phyloP scores from a whole-genome alignment of 2,113 vertebrate genomes.

The Chlorodrepanis virens region DNA sequence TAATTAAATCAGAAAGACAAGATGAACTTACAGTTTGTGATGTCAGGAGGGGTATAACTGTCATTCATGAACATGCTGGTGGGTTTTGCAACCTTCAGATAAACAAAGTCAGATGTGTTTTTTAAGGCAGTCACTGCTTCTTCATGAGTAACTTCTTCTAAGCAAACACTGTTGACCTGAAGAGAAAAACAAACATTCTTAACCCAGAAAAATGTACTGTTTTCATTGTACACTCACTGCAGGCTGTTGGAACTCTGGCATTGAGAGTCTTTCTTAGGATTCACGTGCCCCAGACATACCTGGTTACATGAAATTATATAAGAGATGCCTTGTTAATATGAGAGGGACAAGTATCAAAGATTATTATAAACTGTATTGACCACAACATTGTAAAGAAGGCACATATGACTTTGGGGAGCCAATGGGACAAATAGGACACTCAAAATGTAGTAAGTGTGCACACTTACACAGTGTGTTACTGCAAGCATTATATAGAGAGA shows the following conservation, averaged over 20 bases:
- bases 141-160: conserved; percentile 98
- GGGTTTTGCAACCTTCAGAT: conserved; percentile 96
- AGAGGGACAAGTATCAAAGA: neutral
- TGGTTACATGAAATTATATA: neutral
- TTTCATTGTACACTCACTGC: neutral
- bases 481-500: neutral
- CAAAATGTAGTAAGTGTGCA: neutral
- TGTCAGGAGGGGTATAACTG: conserved; percentile 87
- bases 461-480: neutral
- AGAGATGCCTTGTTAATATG: neutral
- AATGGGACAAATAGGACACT: neutral
- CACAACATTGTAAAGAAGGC: neutral
- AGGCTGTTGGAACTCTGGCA: neutral
- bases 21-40: conserved; percentile 90
- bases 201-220: neutral
- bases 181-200: neutral
- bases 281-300: neutral
- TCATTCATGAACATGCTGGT: conserved; percentile 96
- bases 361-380: neutral
- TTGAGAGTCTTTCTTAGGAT: neutral
- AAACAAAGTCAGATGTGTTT: conserved; percentile 96
- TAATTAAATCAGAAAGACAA: neutral
- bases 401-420: neutral
- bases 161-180: conserved; percentile 91
- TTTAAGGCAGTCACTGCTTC: conserved; percentile 98